Base-by-base conservation (phyloP, 2,888 invertebrate species). In the Dasysyrphus tricinctus region DNA sequence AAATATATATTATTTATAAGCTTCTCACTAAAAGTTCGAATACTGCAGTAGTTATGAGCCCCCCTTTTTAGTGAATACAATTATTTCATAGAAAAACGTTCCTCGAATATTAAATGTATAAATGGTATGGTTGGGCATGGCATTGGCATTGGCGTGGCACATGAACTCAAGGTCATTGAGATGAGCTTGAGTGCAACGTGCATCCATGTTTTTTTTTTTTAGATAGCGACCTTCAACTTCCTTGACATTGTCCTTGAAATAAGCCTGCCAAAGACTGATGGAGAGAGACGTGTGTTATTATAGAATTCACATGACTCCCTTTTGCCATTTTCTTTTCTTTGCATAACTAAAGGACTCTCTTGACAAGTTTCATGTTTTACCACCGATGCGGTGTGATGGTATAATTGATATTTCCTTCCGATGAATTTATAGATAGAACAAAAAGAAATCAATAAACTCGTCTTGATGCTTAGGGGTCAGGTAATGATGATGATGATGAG, bases 201-300 rank as follows among this genome's bases (percentile, higher is more conserved):
- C 34, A 24, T 16, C n/a, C 37, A 19, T 29, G 29, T 24, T 24
- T 24, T 24, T 29, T 24, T 24, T 24, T 24, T 29, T 29, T 5
- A 57, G 47, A 69, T 57, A 29, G 4, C 47, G 34, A 44, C 56
- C 56, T 44, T 49, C 67, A 76, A 67, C 70, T 59, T 51, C 57
- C 49, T 57, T 77, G 69, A 77, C 73, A 56, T 24, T 75, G 75
- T 39, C 80, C 80, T 75, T 80, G 75, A 59, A 80, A 34, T 34
- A 49, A 42, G 32, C 51, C 61, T 54, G 16, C 51, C 32, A 49
- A 51, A 19, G 37, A 19, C 24, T 51, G 67, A 37, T 51, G 49
- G 24, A 42, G 19, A 61, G 8, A 49, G 37, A 67, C 49, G 24
- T 39, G 34, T 32, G 3, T 54, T 54, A 63, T 61, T 61, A 3